Evolutionary conservation across 2,797 vertebrate genomes (phyloP), one percentile per base, ranked within the genome.

Genomic region (Kryptopterus vitreolus): DNA sequence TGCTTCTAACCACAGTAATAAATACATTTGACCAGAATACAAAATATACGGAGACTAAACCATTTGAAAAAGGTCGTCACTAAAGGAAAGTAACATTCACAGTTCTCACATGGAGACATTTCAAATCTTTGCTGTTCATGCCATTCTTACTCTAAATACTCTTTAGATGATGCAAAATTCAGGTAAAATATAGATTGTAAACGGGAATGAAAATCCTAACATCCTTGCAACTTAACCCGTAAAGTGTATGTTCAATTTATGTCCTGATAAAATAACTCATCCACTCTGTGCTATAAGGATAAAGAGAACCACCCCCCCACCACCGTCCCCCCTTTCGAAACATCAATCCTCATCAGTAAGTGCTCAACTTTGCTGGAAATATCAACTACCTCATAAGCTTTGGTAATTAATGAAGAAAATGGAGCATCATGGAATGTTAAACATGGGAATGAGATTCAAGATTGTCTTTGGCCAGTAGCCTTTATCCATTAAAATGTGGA

Each of bases 41-140:
- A 69, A 69, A 69, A 52, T 35, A 74, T 46, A 70, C 62, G 76
- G 76, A 55, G 57, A 61, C 55, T 62, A 61, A 68, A 76, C n/a
- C 5, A 29, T 15, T 29, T 76, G 4, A 61, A 57, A 76, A 75
- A 62, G 1, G 2, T 12, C 48, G 43, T 26, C 43, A 70, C 12
- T 16, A 73, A 57, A 53, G 18, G 6, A 55, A 58, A 58, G 13
- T 11, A 43, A 80, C 20, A 76, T 81, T 81, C 66, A 81, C 74
- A 77, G 74, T 81, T 71, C 26, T 46, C 31, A 22, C 48, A 55
- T 29, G 24, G 48, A 20, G 31, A n/a, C 31, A 3, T 1, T 53
- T 71, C 18, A 69, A 13, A 72, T 35, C 20, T 0, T 26, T 53
- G 10, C 22, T 31, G 9, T 71, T 20, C 20, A 33, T 22, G 22